Conservation (phyloP, 2,888 invertebrate species). For the Cacoxenus indagator region DNA sequence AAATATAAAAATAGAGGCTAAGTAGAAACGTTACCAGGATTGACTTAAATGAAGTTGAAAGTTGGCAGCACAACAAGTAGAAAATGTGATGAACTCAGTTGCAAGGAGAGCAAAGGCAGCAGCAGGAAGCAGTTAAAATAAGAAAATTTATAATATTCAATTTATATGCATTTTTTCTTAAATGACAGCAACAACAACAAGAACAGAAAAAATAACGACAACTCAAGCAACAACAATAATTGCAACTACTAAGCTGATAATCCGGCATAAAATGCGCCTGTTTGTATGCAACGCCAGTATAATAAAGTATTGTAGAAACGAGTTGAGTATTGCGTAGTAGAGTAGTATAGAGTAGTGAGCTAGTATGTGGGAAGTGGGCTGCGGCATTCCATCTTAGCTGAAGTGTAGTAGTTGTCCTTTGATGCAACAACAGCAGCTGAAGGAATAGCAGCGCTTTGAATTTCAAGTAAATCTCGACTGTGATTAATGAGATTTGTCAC, state of each 20-base stretch:
- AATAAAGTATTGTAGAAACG: neutral
- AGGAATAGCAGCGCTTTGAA: conserved; percentile 1
- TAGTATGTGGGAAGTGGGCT: too few relatives aligned
- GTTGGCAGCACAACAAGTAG: conserved; percentile 40
- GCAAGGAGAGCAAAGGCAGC: neutral
- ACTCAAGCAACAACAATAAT: conserved; percentile 33
- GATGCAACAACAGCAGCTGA: neutral
- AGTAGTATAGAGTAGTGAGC: neutral
- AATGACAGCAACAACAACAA: conserved; percentile 34
- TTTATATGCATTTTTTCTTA: conserved; percentile 61
- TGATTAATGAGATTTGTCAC: conserved; percentile 65
- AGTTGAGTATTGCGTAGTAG: neutral
- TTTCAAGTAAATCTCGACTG: conserved; percentile 41
- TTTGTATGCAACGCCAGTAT: neutral
- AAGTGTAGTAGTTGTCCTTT: conserved; percentile 12
- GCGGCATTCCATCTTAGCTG: neutral
- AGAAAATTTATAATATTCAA: conserved; percentile 65
- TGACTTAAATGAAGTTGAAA: conserved; percentile 67
- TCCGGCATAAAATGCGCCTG: conserved; percentile 38
- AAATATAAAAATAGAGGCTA: conserved; percentile 3
- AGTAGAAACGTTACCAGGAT: conserved; percentile 43
- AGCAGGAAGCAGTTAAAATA: conserved; percentile 46
- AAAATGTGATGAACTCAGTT: conserved; percentile 13
- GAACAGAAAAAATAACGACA: conserved; percentile 30
- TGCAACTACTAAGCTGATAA: conserved; percentile 53